Percentiles rank a stretch among this genome's conserved stretches.
Conservation (phyloP, 1,140 invertebrate genomes). For the Lysiphlebus fabarum region DNA sequence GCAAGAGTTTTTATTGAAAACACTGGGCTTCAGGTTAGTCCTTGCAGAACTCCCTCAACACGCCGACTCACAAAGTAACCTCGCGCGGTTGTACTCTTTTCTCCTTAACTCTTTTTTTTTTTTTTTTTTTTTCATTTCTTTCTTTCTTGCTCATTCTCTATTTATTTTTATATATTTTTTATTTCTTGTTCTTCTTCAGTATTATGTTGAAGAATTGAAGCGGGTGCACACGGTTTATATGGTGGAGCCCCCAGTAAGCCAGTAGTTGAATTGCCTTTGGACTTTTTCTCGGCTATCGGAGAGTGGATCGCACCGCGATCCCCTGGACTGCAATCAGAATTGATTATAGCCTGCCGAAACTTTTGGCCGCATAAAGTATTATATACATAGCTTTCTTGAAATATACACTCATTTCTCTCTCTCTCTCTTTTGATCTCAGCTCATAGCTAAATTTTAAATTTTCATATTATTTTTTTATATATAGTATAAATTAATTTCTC, state of each 20-base stretch:
- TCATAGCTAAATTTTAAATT: no score
- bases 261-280: constrained; percentile 44
- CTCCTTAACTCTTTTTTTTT: constrained; percentile 22
- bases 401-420: constrained; percentile 12
- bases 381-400: constrained; percentile 45
- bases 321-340: constrained; percentile 53
- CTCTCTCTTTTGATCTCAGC: no score
- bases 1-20: constrained; percentile 36
- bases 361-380: constrained; percentile 45
- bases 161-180: constrained; percentile 15
- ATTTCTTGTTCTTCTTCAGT: constrained; percentile 4
- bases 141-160: constrained; percentile 17
- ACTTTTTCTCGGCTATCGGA: constrained; percentile 45
- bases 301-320: constrained; percentile 50
- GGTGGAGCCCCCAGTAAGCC: constrained; percentile 42
- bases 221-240: constrained; percentile 13
- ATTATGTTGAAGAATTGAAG: background rate
- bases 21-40: background rate
- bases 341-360: constrained; percentile 57
- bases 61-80: constrained; percentile 21
- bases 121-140: constrained; percentile 24
- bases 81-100: constrained; percentile 14
- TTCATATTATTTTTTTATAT: background rate
- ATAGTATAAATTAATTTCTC: no score
- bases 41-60: constrained; percentile 16